Conservation (phyloP, 1,140 invertebrate genomes). For the Tyrophagus putrescentiae region DNA sequence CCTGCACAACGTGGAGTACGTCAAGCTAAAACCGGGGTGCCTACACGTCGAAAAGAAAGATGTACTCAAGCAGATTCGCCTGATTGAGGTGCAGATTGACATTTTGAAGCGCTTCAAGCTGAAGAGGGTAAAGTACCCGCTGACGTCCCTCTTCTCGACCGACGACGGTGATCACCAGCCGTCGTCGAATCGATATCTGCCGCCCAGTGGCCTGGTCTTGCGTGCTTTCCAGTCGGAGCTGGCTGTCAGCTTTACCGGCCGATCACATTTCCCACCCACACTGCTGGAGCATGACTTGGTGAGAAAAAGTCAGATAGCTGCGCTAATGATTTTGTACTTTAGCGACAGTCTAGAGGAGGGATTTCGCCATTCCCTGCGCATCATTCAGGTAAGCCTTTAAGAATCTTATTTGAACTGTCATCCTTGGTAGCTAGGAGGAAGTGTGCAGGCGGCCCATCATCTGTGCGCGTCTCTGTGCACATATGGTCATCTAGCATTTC, state of each 20-base stretch:
- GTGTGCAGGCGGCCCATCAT: too few relatives aligned
- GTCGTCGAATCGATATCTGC: background rate
- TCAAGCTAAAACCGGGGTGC: conserved; percentile 16
- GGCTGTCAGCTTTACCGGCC: background rate
- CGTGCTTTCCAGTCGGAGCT: too few relatives aligned
- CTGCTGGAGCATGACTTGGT: conserved; percentile 1
- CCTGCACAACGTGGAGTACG: conserved; percentile 14
- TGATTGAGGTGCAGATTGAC: conserved; percentile 23
- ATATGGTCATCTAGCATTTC: too few relatives aligned
- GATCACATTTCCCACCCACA: conserved; percentile 4
- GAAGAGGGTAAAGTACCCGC: conserved; percentile 7
- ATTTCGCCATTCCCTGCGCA: conserved; percentile 8
- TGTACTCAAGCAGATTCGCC: conserved; percentile 20
- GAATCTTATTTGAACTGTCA: background rate
- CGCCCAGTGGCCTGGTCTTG: background rate
- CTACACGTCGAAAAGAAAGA: conserved; percentile 21
- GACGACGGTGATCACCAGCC: background rate
- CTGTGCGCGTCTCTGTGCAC: too few relatives aligned
- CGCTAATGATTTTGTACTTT: background rate
- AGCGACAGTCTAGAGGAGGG: conserved; percentile 6
- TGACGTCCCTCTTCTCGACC: background rate
- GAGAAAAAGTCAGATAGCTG: conserved; percentile 5
- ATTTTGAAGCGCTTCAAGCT: conserved; percentile 16
- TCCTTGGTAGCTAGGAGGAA: too few relatives aligned
- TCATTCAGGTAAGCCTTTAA: conserved; percentile 16